A percentile compares a stretch with the other conserved stretches of the same genome.
Evolutionary conservation across 2,113 vertebrate species (phyloP).

Genomic region (Rana temporaria): DNA sequence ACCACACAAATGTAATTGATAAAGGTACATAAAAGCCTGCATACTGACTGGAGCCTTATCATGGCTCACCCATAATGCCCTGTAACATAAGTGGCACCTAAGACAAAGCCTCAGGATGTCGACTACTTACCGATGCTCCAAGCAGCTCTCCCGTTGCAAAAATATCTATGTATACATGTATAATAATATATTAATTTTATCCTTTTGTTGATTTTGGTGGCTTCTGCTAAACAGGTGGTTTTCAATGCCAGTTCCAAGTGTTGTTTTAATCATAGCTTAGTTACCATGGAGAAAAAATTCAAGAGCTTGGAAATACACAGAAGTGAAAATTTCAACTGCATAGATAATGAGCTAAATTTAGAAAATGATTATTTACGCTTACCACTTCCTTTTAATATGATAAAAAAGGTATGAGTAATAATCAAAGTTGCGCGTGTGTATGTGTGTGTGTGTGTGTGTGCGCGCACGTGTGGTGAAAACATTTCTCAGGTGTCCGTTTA

Average conservation of each 20-base stretch:
- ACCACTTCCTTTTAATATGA: slow-evolving; percentile 79
- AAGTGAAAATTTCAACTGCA: slow-evolving; percentile 87
- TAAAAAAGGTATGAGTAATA: slow-evolving; percentile 67
- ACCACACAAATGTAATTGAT: too few species aligned
- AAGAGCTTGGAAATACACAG: slow-evolving; percentile 87
- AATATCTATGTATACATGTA: background rate
- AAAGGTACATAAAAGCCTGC: too few species aligned
- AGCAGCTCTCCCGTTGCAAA: too few species aligned
- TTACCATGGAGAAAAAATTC: slow-evolving; percentile 88
- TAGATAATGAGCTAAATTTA: slow-evolving; percentile 88
- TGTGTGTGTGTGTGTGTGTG: slow-evolving; percentile 52
- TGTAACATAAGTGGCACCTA: too few species aligned
- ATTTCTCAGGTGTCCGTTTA: too few species aligned
- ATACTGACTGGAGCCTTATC: too few species aligned
- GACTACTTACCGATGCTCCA: too few species aligned
- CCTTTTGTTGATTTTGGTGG: slow-evolving; percentile 79
- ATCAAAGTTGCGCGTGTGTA: slow-evolving; percentile 60
- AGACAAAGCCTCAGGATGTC: too few species aligned
- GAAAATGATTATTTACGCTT: slow-evolving; percentile 81
- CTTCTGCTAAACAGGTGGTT: slow-evolving; percentile 85
- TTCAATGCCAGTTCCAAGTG: slow-evolving; percentile 81
- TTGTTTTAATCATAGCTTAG: slow-evolving; percentile 88
- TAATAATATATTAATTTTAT: background rate
- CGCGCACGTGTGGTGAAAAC: slow-evolving; percentile 70
- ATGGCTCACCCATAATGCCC: too few species aligned